phyloP scores from a whole-genome alignment of 1,140 invertebrate genomes.

The Portunus trituberculatus region DNA sequence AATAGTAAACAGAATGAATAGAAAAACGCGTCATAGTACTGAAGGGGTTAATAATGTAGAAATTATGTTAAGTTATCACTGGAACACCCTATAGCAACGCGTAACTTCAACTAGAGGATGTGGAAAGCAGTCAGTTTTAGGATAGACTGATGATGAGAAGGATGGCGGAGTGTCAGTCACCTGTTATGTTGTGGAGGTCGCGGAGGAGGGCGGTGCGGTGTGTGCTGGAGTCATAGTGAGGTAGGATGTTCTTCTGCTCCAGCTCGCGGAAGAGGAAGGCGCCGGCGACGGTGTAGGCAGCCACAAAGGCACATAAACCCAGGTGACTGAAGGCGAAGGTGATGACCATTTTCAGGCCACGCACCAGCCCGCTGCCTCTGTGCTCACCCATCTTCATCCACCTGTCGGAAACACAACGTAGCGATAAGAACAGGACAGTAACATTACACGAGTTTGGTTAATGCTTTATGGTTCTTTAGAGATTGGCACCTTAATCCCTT shows the following conservation, averaged over 20 bases:
- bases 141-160: background rate
- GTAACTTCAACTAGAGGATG: too few relatives aligned
- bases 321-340: slow-evolving; percentile 84
- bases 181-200: slow-evolving; percentile 81
- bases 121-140: background rate
- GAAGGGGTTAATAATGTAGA: too few relatives aligned
- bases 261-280: slow-evolving; percentile 84
- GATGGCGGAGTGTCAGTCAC: slow-evolving; percentile 33
- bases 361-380: slow-evolving; percentile 66
- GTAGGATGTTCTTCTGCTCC: slow-evolving; percentile 81
- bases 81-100: too few relatives aligned
- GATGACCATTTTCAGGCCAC: slow-evolving; percentile 77
- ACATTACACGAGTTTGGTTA: too few relatives aligned
- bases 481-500: too few relatives aligned
- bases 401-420: background rate
- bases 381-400: slow-evolving; percentile 71
- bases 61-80: too few relatives aligned
- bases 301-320: slow-evolving; percentile 84
- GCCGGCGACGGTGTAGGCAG: slow-evolving; percentile 85
- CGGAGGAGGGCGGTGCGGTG: slow-evolving; percentile 78
- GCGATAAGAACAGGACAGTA: too few relatives aligned
- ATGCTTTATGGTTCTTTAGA: too few relatives aligned
- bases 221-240: slow-evolving; percentile 77
- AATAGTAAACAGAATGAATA: too few relatives aligned
- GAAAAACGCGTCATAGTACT: too few relatives aligned